These are phyloP conservation scores for Platygyra sinensis DNA, from an alignment of 64 coral and sea anemone species.

Conservation along the genomic window DNA sequence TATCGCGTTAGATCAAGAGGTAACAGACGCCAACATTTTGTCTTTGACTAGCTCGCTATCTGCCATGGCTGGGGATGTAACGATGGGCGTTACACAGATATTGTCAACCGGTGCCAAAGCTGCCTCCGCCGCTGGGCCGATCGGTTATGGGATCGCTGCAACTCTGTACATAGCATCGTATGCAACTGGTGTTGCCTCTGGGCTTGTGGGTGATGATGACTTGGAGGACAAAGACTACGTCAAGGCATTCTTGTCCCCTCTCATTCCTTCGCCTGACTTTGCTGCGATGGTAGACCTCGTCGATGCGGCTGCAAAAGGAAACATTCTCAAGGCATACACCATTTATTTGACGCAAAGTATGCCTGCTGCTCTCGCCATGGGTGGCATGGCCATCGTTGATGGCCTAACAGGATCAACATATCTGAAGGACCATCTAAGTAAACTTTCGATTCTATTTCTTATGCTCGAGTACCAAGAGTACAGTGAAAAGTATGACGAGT, in stretches of 20 bases:
- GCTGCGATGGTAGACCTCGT: constrained; percentile 14
- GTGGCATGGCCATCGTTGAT: neutral
- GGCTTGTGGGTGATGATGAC: neutral
- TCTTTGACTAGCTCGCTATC: constrained; percentile 35
- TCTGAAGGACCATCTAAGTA: neutral
- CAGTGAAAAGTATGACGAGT: neutral
- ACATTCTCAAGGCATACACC: constrained; percentile 1
- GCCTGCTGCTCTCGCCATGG: constrained; percentile 4
- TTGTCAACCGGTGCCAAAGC: too few species aligned
- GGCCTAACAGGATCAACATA: neutral
- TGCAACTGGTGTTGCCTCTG: constrained; percentile 26
- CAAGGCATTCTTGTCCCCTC: constrained; percentile 13
- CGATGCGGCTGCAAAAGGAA: neutral
- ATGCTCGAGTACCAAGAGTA: neutral
- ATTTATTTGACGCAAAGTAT: neutral
- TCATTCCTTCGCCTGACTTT: constrained; percentile 17
- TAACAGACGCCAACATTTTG: constrained; percentile 28
- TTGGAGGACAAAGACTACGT: constrained; percentile 44
- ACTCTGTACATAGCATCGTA: constrained; percentile 31
- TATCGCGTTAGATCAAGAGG: constrained; percentile 21
- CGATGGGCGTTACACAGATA: constrained; percentile 31
- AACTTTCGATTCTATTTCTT: neutral
- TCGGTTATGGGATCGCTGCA: constrained; percentile 26
- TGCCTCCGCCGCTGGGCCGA: constrained; percentile 31
- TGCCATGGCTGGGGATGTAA: constrained; percentile 41